Evolutionary conservation across 2,888 invertebrate genomes (phyloP), one percentile per base, ranked within the genome.

Genomic region (Drosophila kanekoi): DNA sequence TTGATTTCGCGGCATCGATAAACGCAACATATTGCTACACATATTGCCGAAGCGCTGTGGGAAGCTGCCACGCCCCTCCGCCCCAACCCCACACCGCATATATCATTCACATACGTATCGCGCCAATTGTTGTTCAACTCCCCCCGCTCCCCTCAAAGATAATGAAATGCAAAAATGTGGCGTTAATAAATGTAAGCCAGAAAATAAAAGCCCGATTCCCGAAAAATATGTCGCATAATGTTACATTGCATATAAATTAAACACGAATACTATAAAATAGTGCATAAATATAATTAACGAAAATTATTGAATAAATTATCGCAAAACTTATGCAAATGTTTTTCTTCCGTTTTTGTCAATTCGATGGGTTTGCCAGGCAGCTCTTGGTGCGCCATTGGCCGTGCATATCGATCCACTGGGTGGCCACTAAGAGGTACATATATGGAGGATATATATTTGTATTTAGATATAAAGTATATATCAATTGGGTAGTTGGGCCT

Each of bases 231-330:
- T 78, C 80, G 75, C 86, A 81, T 81, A 86, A 84, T 89, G 89
- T 89, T 88, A 80, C 76, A 87, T 89, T 75, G 79, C 79, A 84
- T 81, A 67, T 58, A 62, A 28, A 81, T 72, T 73, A 77, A 81
- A 87, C 79, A 80, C 77, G 79, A 86, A 89, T 84, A 89, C 89
- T 89, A 90, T 90, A 82, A 90, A 89, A 90, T 89, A 89, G 87
- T 88, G 82, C 87, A 80, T 87, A 83, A 87, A 83, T 82, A 89
- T 79, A 79, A 88, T 81, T 74, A 81, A 81, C 66, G 70, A 79
- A 76, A 84, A 84, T 78, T 87, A 85, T 77, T 81, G 78, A 90
- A 88, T 87, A 87, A 90, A 84, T 88, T 89, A 90, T 83, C 80
- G 79, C 80, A 76, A 79, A 82, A 64, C 45, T 61, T 49, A 44